phyloP scores from a whole-genome alignment of 2,113 vertebrate genomes.

The Indicator maculatus region DNA sequence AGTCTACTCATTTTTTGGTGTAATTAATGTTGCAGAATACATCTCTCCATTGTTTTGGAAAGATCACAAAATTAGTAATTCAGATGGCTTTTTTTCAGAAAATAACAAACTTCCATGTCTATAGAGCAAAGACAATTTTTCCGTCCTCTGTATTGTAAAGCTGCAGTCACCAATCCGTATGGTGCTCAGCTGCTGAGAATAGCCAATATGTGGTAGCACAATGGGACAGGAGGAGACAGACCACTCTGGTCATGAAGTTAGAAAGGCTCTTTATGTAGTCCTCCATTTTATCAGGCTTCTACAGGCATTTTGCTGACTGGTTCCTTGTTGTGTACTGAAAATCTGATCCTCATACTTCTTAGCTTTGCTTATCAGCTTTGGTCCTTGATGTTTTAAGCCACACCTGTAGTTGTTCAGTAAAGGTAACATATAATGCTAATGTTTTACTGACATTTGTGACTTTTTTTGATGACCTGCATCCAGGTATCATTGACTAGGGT shows the following conservation, averaged over 20 bases:
- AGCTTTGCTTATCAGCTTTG: neutral
- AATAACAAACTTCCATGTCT: neutral
- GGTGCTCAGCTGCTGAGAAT: neutral
- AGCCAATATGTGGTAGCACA: neutral
- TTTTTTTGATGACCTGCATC: neutral
- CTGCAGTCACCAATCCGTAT: neutral
- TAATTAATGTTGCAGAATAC: neutral
- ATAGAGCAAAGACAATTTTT: neutral
- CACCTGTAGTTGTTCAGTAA: neutral
- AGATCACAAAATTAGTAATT: constrained; percentile 10
- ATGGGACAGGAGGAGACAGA: neutral
- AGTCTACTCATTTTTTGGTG: neutral
- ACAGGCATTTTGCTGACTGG: neutral
- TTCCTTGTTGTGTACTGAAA: neutral
- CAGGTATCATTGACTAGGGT: neutral
- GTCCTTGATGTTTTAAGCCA: neutral
- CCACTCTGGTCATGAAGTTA: neutral
- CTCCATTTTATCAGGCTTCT: neutral
- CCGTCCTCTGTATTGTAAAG: neutral
- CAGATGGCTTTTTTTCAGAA: neutral
- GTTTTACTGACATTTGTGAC: neutral
- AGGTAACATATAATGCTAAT: neutral
- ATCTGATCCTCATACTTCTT: neutral
- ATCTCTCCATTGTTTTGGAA: neutral
- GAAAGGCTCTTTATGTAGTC: neutral